Evolutionary conservation across 92 coral and sea anemone genomes (phyloP).

Genomic region (Siderastrea radians): DNA sequence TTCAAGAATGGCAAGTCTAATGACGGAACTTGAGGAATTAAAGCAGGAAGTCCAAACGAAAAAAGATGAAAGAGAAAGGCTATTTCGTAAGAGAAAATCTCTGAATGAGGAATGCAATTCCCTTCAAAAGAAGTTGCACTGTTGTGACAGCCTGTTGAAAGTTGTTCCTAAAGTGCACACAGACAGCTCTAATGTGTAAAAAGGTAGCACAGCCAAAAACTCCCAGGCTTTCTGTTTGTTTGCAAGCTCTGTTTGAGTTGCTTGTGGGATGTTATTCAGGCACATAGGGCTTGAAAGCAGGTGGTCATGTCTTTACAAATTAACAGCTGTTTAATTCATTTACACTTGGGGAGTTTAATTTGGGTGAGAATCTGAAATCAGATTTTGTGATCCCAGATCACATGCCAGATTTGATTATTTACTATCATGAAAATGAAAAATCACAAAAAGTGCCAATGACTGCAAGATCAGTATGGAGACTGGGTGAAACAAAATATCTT

Average conservation of each 20-base stretch:
- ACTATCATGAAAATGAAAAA: too few species aligned
- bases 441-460: too few species aligned
- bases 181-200: not conserved
- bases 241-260: not conserved
- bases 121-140: slow-evolving; percentile 60
- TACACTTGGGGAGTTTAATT: too few species aligned
- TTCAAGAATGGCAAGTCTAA: slow-evolving; percentile 16
- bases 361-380: too few species aligned
- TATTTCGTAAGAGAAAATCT: slow-evolving; percentile 38
- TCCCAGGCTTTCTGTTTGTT: not conserved
- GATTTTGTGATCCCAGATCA: too few species aligned
- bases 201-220: not conserved
- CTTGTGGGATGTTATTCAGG: not conserved
- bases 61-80: slow-evolving; percentile 13
- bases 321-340: too few species aligned
- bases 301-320: too few species aligned
- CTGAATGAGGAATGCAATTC: slow-evolving; percentile 56
- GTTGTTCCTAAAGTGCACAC: slow-evolving; percentile 45
- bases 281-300: not conserved
- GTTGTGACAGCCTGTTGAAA: slow-evolving; percentile 63
- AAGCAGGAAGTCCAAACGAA: slow-evolving; percentile 13
- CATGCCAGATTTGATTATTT: too few species aligned
- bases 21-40: slow-evolving; percentile 33
- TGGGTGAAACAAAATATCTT: too few species aligned
- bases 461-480: too few species aligned